Base-by-base conservation (phyloP, 2,113 vertebrate species). In the Lagenorhynchus albirostris region DNA sequence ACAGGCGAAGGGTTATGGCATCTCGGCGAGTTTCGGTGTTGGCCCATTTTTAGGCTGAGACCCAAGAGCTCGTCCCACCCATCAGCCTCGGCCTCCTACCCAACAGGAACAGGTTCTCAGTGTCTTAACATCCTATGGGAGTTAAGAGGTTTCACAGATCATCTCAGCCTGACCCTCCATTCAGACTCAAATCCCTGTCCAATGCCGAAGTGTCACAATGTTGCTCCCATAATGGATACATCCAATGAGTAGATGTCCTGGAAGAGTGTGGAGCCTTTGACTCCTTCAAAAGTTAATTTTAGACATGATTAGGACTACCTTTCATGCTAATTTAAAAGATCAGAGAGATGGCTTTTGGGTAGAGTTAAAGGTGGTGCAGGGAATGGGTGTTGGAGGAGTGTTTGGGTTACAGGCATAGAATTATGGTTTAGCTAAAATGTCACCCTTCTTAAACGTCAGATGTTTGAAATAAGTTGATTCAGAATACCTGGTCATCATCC, bases 21-120 rank as follows among this genome's bases (percentile, higher is more conserved):
- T 95, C 95, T 88, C 1, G 1, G 63, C 68, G 87, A 98, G 97
- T 98, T 97, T 97, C 97, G 74, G 70, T 97, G 94, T 94, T 96
- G 94, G 71, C 96, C 96, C 97, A 97, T 80, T 79, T 91, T 91
- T 92, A 96, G 97, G 77, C 96, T 76, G 95, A 97, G 89, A 95
- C 96, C 92, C 94, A 95, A 94, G n/a, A 60, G 76, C 31, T 62
- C 0, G 47, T 97, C 67, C 79, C 95, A 58, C 94, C 97, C 96
- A 94, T 94, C 60, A 58, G 68, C 91, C 77, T 87, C 71, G 87
- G 91, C 70, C 95, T 95, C 91, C 93, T 94, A 47, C 94, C 95
- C 36, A 26, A 55, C 63, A 44, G 33, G 31, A 94, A 89, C 85
- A 93, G 88, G 84, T 86, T 96, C 81, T 89, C n/a, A 3, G 94